These are phyloP conservation scores for Papilio aristodemus DNA, from an alignment of 1,140 invertebrate genomes.

Conservation along the genomic window DNA sequence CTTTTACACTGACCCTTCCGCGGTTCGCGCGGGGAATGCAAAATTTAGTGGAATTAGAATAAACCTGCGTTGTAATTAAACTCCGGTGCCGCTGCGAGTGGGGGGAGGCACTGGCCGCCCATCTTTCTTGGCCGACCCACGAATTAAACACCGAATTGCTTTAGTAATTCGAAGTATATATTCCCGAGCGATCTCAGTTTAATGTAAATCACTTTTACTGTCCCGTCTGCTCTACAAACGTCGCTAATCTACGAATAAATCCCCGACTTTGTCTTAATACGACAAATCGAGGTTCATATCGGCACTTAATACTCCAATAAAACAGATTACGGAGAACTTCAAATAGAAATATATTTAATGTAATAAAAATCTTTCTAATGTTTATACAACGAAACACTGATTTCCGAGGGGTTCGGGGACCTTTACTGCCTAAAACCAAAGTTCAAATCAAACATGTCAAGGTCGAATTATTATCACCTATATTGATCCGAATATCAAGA, in stretches of 20 bases:
- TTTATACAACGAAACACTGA: background rate
- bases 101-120: slow-evolving; percentile 57
- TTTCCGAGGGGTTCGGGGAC: background rate
- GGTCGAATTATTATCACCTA: too few relatives aligned
- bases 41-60: slow-evolving; percentile 78
- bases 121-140: slow-evolving; percentile 78
- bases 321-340: slow-evolving; percentile 21
- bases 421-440: too few relatives aligned
- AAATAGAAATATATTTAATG: slow-evolving; percentile 20
- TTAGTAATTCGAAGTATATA: slow-evolving; percentile 79
- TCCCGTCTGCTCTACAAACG: slow-evolving; percentile 58
- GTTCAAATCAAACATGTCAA: too few relatives aligned
- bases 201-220: slow-evolving; percentile 78
- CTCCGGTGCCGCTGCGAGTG: slow-evolving; percentile 53
- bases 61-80: slow-evolving; percentile 80
- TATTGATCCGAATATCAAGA: too few relatives aligned
- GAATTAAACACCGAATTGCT: slow-evolving; percentile 79
- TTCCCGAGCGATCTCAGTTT: slow-evolving; percentile 69
- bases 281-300: slow-evolving; percentile 40
- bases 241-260: slow-evolving; percentile 52
- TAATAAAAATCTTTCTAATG: background rate
- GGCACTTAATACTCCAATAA: slow-evolving; percentile 37
- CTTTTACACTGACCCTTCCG: slow-evolving; percentile 76
- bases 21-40: slow-evolving; percentile 76
- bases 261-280: slow-evolving; percentile 44